Evolutionary conservation across 2,797 vertebrate species (phyloP).

Genomic region (Halcyon leucocephala): DNA sequence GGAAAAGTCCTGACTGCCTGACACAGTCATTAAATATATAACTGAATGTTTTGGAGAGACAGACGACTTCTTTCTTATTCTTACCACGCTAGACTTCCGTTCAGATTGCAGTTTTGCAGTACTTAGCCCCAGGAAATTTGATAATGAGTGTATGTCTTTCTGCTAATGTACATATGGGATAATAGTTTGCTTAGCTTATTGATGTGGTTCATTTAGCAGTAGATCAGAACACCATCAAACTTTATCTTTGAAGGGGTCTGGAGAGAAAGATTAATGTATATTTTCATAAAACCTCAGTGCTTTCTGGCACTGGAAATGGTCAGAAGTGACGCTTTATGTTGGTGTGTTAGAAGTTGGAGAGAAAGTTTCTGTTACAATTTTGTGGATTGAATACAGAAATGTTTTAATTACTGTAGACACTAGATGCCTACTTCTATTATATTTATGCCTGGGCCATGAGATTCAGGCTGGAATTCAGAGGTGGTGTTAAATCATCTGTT

Average conservation of each 20-base stretch:
- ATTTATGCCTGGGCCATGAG: background rate
- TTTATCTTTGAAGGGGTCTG: background rate
- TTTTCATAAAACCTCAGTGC: background rate
- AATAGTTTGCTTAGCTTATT: conserved; percentile 27
- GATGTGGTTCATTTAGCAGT: background rate
- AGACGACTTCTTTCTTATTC: conserved; percentile 54
- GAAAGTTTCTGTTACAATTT: background rate
- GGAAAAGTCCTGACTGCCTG: conserved; percentile 81
- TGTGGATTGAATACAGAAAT: background rate
- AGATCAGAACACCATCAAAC: background rate
- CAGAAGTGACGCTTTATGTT: background rate
- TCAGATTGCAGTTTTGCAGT: conserved; percentile 53
- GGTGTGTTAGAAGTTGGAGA: background rate
- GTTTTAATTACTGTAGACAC: background rate
- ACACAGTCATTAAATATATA: conserved; percentile 79
- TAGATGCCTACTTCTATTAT: background rate
- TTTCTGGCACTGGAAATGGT: background rate
- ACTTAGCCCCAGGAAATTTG: conserved; percentile 63
- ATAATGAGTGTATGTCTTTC: conserved; percentile 21
- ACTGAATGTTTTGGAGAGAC: conserved; percentile 75
- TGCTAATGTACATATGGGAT: conserved; percentile 27
- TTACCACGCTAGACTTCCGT: conserved; percentile 40
- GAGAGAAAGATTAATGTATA: background rate
- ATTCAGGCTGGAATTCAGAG: background rate
- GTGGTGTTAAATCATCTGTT: background rate